Evolutionary conservation across 2,797 vertebrate genomes (phyloP).

Genomic region (Anas georgica): DNA sequence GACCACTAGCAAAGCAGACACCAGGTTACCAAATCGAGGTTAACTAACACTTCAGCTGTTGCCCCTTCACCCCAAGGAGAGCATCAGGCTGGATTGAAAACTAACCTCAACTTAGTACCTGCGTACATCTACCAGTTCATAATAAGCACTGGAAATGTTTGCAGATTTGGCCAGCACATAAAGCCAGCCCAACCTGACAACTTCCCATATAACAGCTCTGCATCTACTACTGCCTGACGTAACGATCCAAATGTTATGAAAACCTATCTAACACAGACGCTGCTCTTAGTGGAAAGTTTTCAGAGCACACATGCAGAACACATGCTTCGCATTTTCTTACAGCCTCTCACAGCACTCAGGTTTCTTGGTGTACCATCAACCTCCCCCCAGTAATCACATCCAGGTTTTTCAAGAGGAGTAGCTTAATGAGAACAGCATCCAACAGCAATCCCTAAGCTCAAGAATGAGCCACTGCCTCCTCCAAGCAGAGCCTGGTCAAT

Average conservation of each 20-base stretch:
- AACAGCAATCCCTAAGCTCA: not conserved
- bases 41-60: not conserved
- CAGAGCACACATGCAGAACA: not conserved
- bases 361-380: slow-evolving; percentile 5
- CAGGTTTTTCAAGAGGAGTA: not conserved
- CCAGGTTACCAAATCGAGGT: not conserved
- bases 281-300: not conserved
- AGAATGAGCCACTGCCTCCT: not conserved
- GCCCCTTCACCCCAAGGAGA: not conserved
- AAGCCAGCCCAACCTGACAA: not conserved
- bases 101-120: not conserved
- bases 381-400: not conserved
- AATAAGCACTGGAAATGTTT: not conserved
- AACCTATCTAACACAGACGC: not conserved
- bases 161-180: not conserved
- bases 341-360: not conserved
- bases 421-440: not conserved
- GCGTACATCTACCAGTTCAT: not conserved
- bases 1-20: not conserved
- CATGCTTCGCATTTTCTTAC: not conserved
- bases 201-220: not conserved
- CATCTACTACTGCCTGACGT: not conserved
- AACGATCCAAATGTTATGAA: not conserved
- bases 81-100: not conserved
- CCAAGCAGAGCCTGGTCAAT: not conserved